These are phyloP conservation scores for Rhinoraja longicauda DNA, from an alignment of 2,797 vertebrate species.

Conservation along the genomic window DNA sequence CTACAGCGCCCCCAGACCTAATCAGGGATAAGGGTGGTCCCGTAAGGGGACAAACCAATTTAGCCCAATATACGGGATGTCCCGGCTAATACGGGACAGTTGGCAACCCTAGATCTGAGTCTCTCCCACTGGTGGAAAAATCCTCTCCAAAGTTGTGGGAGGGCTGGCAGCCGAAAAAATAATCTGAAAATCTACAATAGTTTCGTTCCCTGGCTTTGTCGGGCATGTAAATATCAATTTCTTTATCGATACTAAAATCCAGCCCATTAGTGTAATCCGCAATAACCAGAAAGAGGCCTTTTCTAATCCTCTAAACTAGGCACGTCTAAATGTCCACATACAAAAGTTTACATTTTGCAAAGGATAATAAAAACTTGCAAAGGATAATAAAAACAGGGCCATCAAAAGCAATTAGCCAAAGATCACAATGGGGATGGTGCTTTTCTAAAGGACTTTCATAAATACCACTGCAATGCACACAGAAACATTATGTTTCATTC, in stretches of 20 bases:
- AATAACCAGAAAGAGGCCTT: background rate
- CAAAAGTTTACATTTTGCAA: background rate
- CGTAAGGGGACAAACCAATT: too few relatives aligned
- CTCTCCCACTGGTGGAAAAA: too few relatives aligned
- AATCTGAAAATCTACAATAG: background rate
- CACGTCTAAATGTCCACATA: background rate
- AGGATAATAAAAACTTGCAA: background rate
- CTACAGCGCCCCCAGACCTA: too few relatives aligned
- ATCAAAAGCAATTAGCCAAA: background rate
- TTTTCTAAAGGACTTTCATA: constrained; percentile 2
- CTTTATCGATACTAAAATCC: background rate
- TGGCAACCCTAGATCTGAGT: too few relatives aligned
- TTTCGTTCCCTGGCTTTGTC: background rate
- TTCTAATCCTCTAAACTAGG: background rate
- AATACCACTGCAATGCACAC: background rate
- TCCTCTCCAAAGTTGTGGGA: too few relatives aligned
- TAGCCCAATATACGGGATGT: too few relatives aligned
- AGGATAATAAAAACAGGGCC: background rate
- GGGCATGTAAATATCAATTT: background rate
- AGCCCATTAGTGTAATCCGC: background rate
- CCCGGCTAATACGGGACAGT: too few relatives aligned
- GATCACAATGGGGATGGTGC: background rate
- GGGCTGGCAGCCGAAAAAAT: background rate
- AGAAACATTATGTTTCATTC: background rate
- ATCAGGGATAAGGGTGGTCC: too few relatives aligned